Conservation (phyloP, 1,140 invertebrate genomes). For the Venustaconcha ellipsiformis region DNA sequence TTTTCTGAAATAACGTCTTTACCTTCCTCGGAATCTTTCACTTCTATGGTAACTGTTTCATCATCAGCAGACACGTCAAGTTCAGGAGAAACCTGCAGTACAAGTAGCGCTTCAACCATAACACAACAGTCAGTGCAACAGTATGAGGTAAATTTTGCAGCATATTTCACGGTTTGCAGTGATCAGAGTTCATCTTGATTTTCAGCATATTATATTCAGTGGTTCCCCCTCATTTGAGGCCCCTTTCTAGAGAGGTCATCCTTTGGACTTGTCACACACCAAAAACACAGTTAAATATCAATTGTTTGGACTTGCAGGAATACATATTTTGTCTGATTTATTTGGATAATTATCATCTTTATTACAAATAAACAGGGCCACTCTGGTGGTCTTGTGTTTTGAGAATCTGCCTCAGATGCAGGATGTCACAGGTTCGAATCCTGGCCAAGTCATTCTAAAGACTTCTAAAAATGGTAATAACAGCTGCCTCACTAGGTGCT, state of each 20-base stretch:
- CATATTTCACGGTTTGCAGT: neutral
- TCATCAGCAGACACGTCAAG: constrained; percentile 57
- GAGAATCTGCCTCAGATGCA: too few relatives aligned
- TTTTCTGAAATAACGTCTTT: constrained; percentile 96
- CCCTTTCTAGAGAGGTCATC: neutral
- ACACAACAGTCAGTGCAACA: constrained; percentile 44
- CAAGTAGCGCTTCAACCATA: constrained; percentile 46
- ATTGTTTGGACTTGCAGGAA: too few relatives aligned
- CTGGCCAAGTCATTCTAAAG: too few relatives aligned
- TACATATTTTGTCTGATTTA: too few relatives aligned
- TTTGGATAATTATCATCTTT: too few relatives aligned
- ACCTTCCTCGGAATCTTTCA: constrained; percentile 89
- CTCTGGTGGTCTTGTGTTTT: too few relatives aligned
- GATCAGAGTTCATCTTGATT: constrained; percentile 6
- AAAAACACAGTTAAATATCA: too few relatives aligned
- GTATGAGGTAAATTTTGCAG: constrained; percentile 47
- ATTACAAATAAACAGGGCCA: too few relatives aligned
- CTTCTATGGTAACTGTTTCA: constrained; percentile 74
- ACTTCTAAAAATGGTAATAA: too few relatives aligned
- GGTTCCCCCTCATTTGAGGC: neutral
- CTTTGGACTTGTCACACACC: too few relatives aligned
- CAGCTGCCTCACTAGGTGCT: too few relatives aligned
- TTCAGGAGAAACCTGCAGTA: constrained; percentile 54
- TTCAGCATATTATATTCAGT: constrained; percentile 7
- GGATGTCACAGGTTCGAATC: too few relatives aligned